Evolutionary conservation across 1,140 invertebrate species (phyloP), one percentile per base, ranked within the genome.

Genomic region (Muscidifurax raptorellus): DNA sequence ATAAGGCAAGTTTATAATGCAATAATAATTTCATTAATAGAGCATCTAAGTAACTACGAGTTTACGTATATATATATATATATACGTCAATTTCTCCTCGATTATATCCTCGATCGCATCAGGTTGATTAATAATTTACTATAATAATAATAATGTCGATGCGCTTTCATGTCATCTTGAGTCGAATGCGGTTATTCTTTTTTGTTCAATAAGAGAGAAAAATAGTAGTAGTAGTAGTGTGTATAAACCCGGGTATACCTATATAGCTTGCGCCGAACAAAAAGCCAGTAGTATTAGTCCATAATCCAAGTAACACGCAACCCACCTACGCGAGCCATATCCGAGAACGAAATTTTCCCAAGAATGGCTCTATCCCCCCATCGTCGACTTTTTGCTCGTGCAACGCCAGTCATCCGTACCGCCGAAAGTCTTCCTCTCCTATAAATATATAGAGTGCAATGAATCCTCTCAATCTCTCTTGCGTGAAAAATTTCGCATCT

Each of bases 1-100:
- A 30, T 47, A 82, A 83, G 82, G 82, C 75, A 78, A 83, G 74
- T 71, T n/a, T 59, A n/a, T 59, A 9, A 40, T 40, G 7, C 10
- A 40, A 59, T 59, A 6, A 59, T 59, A n/a, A 59, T 59, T 59
- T 59, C 52, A n/a, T 59, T 59, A 59, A 59, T 59, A 18, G 52
- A 59, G 22, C 52, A 59, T n/a, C 52, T 59, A 59, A 59, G 52
- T 59, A 59, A 5, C 52, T 59, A 59, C 52, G 52, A n/a, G 52
- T 59, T 59, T 59, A 59, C 52, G 52, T 59, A 40, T 40, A 40
- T 9, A 9, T 32, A 32, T n/a, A n/a, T n/a, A n/a, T n/a, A n/a
- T n/a, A 52, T 59, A 59, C 52, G 52, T 59, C 52, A 52, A 52
- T 52, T 52, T 52, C 47, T 52, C 15, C 47, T 52, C 47, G 47